phyloP scores from a whole-genome alignment of 2,113 vertebrate genomes.

The Entosphenus tridentatus region DNA sequence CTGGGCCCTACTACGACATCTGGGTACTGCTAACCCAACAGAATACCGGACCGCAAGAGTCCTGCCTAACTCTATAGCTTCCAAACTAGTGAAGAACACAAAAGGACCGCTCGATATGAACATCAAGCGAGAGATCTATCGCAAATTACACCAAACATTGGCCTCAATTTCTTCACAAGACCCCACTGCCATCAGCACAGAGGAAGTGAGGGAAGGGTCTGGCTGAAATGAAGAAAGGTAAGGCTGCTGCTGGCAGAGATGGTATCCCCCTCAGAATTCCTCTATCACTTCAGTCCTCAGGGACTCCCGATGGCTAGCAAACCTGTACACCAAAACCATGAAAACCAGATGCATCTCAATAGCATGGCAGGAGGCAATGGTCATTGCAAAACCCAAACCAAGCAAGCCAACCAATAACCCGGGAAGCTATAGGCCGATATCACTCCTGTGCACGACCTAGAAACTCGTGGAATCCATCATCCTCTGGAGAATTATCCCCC shows the following conservation, averaged over 20 bases:
- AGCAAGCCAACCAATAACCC: not conserved
- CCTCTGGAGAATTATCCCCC: not conserved
- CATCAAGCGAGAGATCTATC: no score
- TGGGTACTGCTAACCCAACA: not conserved
- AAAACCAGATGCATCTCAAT: not conserved
- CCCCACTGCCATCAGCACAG: no score
- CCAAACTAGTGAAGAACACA: not conserved
- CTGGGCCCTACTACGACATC: not conserved
- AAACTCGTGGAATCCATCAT: not conserved
- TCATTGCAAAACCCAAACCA: not conserved
- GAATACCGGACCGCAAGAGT: not conserved
- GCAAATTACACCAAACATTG: no score
- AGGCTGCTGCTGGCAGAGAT: not conserved
- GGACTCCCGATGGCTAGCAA: not conserved
- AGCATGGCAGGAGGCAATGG: not conserved
- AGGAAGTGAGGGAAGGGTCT: not conserved
- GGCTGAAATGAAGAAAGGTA: not conserved
- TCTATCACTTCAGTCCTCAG: not conserved
- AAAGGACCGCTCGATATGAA: not conserved
- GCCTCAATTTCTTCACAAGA: no score
- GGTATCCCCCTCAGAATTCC: not conserved
- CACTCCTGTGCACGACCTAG: not conserved
- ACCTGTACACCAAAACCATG: not conserved
- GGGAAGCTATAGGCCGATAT: not conserved
- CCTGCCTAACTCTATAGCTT: not conserved